A percentile compares a stretch with the other conserved stretches of the same genome.
phyloP scores from a whole-genome alignment of 2,113 vertebrate species.

The Cyanoramphus novaezelandiae region DNA sequence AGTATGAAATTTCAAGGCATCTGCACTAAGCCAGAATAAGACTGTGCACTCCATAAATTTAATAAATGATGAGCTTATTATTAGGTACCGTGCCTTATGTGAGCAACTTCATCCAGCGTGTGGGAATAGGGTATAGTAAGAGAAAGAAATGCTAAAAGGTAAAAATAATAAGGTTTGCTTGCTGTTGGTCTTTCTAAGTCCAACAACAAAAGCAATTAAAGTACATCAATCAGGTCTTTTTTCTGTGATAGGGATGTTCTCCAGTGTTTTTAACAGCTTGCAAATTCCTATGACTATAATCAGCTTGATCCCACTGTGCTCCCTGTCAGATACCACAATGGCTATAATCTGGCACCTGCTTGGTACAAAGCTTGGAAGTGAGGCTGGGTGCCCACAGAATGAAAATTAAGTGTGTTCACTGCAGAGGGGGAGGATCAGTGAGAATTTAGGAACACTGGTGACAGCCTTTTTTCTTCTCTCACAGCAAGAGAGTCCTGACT shows the following conservation, averaged over 20 bases:
- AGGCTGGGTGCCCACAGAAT: constrained; percentile 60
- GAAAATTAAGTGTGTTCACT: constrained; percentile 7
- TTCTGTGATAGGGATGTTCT: constrained; percentile 8
- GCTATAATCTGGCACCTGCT: constrained; percentile 72
- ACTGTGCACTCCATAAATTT: not conserved
- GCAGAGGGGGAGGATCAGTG: constrained; percentile 41
- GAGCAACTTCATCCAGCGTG: not conserved
- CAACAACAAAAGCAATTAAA: constrained; percentile 25
- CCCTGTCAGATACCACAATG: constrained; percentile 62
- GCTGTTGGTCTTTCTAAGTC: not conserved
- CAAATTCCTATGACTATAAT: constrained; percentile 65
- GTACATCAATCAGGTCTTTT: not conserved
- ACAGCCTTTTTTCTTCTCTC: constrained; percentile 55
- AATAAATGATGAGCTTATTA: not conserved
- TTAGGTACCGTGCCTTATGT: not conserved
- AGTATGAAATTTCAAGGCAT: not conserved
- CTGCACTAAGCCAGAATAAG: not conserved
- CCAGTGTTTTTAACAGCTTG: constrained; percentile 57
- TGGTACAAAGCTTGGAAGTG: constrained; percentile 57
- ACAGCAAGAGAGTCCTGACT: constrained; percentile 48
- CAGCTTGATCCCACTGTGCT: constrained; percentile 60
- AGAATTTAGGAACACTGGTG: constrained; percentile 31
- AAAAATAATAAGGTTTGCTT: constrained; percentile 17
- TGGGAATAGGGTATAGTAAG: not conserved
- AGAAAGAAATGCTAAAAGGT: not conserved